Evolutionary conservation across 2,888 invertebrate species (phyloP).

Genomic region (Clivina fossor): DNA sequence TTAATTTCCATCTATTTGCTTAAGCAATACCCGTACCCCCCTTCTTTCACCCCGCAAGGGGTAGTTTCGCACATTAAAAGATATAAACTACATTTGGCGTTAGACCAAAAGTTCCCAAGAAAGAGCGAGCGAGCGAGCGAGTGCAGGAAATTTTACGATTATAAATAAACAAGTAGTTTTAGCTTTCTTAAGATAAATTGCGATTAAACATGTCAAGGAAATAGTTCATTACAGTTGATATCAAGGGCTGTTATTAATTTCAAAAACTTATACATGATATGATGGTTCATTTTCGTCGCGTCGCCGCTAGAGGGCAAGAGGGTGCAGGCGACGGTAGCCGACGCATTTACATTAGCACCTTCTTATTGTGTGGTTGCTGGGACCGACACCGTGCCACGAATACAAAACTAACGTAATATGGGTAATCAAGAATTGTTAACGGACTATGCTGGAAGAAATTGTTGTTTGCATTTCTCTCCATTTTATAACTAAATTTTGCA

Average conservation of each 20-base stretch:
- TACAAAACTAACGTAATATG: too few species aligned
- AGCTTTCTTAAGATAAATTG: conserved; percentile 28
- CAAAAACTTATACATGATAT: conserved; percentile 34
- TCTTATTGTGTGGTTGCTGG: neutral
- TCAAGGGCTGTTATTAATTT: conserved; percentile 30
- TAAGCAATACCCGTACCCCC: neutral
- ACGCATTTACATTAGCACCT: conserved; percentile 11
- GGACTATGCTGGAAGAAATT: too few species aligned
- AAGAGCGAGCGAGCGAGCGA: too few species aligned
- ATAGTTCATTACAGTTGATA: conserved; percentile 31
- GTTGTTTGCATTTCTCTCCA: too few species aligned
- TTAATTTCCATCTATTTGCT: conserved; percentile 7
- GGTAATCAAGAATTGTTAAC: too few species aligned
- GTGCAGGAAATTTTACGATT: conserved; percentile 14
- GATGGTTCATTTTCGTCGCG: too few species aligned
- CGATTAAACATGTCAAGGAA: conserved; percentile 32
- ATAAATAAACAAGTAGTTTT: conserved; percentile 27
- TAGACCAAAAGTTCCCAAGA: conserved; percentile 21
- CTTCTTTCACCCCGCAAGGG: too few species aligned
- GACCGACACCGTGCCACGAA: too few species aligned
- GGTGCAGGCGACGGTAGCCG: neutral
- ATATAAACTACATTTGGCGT: conserved; percentile 26
- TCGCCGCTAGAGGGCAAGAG: too few species aligned
- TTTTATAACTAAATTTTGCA: too few species aligned
- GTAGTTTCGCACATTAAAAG: conserved; percentile 18